phyloP scores from a whole-genome alignment of 1,140 invertebrate genomes.

The Apis dorsata region DNA sequence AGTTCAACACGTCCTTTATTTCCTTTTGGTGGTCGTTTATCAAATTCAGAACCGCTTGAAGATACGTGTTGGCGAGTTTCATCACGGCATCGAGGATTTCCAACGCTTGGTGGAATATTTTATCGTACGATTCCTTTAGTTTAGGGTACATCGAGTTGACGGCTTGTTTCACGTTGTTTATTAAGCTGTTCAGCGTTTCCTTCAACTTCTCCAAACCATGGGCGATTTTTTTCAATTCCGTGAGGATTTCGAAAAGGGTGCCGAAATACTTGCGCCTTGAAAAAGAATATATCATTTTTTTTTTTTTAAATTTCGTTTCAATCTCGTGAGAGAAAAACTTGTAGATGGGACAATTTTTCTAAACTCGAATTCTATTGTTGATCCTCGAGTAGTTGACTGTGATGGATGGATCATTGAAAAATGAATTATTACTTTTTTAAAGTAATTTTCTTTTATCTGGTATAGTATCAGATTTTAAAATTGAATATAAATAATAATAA shows the following conservation, averaged over 20 bases:
- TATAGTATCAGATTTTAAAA: too few relatives aligned
- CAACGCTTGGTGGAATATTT: slow-evolving; percentile 73
- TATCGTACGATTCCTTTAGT: slow-evolving; percentile 81
- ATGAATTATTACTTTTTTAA: too few relatives aligned
- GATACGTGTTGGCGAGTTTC: slow-evolving; percentile 79
- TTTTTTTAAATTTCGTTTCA: neutral
- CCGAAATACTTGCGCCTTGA: slow-evolving; percentile 79
- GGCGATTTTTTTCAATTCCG: slow-evolving; percentile 73
- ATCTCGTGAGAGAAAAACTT: too few relatives aligned
- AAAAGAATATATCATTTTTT: neutral
- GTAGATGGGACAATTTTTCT: too few relatives aligned
- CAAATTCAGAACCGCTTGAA: slow-evolving; percentile 80
- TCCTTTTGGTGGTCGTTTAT: slow-evolving; percentile 84
- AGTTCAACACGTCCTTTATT: slow-evolving; percentile 83
- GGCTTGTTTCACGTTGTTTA: slow-evolving; percentile 76
- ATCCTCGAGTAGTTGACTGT: too few relatives aligned
- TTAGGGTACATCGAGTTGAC: slow-evolving; percentile 77
- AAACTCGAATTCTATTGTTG: too few relatives aligned
- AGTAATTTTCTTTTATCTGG: too few relatives aligned
- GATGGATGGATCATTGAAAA: too few relatives aligned
- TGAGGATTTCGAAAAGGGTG: slow-evolving; percentile 72
- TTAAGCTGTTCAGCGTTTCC: slow-evolving; percentile 76
- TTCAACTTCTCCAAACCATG: slow-evolving; percentile 74
- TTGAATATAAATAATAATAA: too few relatives aligned
- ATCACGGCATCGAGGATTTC: slow-evolving; percentile 78